Conservation (phyloP, 2,113 vertebrate genomes). For the Pseudopodoces humilis region DNA sequence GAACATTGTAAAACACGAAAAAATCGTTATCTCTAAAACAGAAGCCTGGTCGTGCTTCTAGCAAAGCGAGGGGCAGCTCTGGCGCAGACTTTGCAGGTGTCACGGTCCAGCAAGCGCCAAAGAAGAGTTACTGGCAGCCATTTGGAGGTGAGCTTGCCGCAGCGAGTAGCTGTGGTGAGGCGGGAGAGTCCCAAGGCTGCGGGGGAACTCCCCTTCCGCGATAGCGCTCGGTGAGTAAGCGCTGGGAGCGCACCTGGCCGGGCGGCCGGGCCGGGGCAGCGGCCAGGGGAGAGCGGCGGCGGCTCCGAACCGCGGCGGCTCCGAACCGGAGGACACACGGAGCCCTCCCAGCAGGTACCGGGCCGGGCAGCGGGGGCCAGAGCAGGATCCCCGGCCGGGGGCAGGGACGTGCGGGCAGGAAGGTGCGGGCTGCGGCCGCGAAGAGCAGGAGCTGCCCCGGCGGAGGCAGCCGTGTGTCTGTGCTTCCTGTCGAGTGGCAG, state of each 20-base stretch:
- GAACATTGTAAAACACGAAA: neutral
- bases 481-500: neutral
- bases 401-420: neutral
- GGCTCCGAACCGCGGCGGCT: neutral
- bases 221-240: neutral
- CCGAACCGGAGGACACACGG: neutral
- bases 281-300: neutral
- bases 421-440: neutral
- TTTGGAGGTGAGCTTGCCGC: neutral
- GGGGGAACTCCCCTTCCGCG: neutral
- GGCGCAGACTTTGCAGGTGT: neutral
- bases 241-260: neutral
- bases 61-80: neutral
- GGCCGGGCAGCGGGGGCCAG: neutral
- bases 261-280: neutral
- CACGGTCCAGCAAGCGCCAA: fast-evolving
- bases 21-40: neutral
- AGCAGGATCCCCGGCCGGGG: neutral
- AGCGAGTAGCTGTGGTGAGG: neutral
- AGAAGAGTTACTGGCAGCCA: fast-evolving
- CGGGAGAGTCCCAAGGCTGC: fast-evolving
- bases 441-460: neutral
- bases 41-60: neutral
- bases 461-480: fast-evolving
- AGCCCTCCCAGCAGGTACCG: neutral